Base-by-base conservation (phyloP, 2,888 invertebrate species). In the Stenolophus ochropezus region DNA sequence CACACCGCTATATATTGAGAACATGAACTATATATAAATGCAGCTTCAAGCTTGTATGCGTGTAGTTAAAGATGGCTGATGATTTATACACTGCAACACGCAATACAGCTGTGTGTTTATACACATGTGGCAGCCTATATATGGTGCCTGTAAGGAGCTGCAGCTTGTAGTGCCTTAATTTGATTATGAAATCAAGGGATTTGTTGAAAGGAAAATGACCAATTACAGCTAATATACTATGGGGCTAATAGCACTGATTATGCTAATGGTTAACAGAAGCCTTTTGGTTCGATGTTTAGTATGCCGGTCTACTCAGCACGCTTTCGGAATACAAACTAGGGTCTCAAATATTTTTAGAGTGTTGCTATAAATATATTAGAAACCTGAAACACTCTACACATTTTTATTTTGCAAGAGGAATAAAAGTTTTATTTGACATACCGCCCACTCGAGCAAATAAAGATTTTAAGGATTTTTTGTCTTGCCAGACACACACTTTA, bases 311-410 rank as follows among this genome's bases (percentile, higher is more conserved):
- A 16, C 49, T 49, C 6, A 25, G 42, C 1, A 65, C 65, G 65
- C 49, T 65, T 78, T 65, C 47, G 23, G 78, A 42, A 78, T 78
- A 78, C 78, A 78, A 78, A 65, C 4, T 23, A 23, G 21, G 42
- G 61, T 78, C 65, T 65, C 78, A 78, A 78, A 78, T 78, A 78
- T 78, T 65, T 77, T 78, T 78, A 78, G 74, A 75, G 78, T 78
- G 65, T 78, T 20, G n/a, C 78, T 78, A 78, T 78, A 78, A 78
- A 78, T 78, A 78, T 58, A 65, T 78, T 78, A 78, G 78, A 78
- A 49, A 75, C 74, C 74, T 53, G 53, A 51, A 51, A 23, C 14
- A 53, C 21, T 25, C 53, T 73, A 11, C 23, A 53, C 53, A 75
- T 23, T 75, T 75, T 75, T 53, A 75, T 51, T 75, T 49, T 14